These are phyloP conservation scores for Campoletis sonorensis DNA, from an alignment of 1,140 invertebrate genomes.

Conservation along the genomic window DNA sequence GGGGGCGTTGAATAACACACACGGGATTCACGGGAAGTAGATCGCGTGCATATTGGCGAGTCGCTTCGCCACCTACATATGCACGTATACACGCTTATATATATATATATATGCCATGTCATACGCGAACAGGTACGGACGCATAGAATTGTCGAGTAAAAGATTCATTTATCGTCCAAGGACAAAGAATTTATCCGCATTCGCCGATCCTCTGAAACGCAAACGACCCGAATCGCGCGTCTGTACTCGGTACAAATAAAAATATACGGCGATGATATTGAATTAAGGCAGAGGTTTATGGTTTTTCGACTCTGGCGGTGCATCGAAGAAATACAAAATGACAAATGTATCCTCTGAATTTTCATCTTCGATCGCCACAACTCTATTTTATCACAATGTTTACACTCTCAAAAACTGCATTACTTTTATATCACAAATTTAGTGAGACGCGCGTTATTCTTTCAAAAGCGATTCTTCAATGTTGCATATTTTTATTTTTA, in stretches of 20 bases:
- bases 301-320: no score
- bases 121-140: conserved; percentile 2
- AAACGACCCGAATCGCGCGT: neutral
- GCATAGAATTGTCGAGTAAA: neutral
- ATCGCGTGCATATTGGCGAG: conserved; percentile 34
- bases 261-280: neutral
- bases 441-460: no score
- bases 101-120: neutral
- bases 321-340: no score
- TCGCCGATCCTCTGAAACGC: neutral
- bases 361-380: no score
- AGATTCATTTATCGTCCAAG: conserved; percentile 6
- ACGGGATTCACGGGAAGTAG: conserved; percentile 38
- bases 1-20: conserved; percentile 33
- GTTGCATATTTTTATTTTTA: no score
- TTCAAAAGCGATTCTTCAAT: no score
- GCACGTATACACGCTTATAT: neutral
- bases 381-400: no score
- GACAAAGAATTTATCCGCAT: neutral
- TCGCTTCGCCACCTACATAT: neutral
- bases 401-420: no score
- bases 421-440: no score
- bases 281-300: no score
- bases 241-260: no score
- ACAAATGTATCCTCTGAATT: no score